phyloP scores from a whole-genome alignment of 2,888 invertebrate genomes.

The Bombylius discolor region DNA sequence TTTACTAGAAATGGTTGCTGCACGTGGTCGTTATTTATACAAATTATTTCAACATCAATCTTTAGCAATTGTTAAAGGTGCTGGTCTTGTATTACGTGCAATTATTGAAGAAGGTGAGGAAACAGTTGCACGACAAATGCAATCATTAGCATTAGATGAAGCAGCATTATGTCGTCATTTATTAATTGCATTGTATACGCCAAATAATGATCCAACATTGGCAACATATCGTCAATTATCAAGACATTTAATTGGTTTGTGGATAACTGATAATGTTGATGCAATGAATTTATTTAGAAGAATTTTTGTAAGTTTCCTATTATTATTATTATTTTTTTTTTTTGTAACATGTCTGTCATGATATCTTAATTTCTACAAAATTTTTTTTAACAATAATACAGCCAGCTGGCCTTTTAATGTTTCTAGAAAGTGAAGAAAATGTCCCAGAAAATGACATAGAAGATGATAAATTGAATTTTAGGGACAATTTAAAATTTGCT shows the following conservation, averaged over 20 bases:
- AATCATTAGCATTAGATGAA: conserved; percentile 87
- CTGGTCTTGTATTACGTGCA: conserved; percentile 92
- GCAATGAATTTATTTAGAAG: conserved; percentile 75
- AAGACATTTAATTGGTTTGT: conserved; percentile 84
- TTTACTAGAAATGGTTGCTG: conserved; percentile 85
- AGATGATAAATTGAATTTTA: conserved; percentile 56
- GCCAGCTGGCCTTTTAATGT: conserved; percentile 85
- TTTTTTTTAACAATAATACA: conserved; percentile 29
- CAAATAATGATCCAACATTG: conserved; percentile 64
- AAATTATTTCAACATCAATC: conserved; percentile 80
- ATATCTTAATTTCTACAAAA: background rate
- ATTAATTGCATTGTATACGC: conserved; percentile 75
- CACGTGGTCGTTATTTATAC: conserved; percentile 79
- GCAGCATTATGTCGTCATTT: conserved; percentile 91
- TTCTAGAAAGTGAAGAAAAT: conserved; percentile 74
- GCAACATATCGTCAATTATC: conserved; percentile 85
- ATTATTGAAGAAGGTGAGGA: conserved; percentile 93
- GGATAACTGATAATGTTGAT: conserved; percentile 89
- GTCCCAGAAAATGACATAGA: conserved; percentile 51
- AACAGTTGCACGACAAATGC: conserved; percentile 88
- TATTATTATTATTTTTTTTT: too few species aligned
- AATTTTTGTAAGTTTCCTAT: conserved; percentile 57
- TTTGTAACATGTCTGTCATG: background rate
- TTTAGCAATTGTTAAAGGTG: conserved; percentile 95
- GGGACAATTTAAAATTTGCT: conserved; percentile 93